A percentile compares a stretch with the other conserved stretches of the same genome.
Conservation (phyloP, 2,888 invertebrate species). For the Drosophila putrida region DNA sequence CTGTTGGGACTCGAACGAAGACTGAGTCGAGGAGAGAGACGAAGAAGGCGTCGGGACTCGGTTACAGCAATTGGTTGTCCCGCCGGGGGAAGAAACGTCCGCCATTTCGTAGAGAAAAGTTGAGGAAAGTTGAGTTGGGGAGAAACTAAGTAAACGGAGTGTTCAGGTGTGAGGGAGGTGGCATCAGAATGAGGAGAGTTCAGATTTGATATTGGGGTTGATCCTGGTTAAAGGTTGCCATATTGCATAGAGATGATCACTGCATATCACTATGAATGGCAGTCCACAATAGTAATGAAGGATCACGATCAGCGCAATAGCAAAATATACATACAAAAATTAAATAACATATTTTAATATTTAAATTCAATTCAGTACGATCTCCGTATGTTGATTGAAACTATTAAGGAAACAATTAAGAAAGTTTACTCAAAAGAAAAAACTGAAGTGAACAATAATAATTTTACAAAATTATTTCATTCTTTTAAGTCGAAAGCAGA, state of each 20-base stretch:
- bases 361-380: no score
- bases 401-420: no score
- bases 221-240: slow-evolving; percentile 8
- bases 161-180: slow-evolving; percentile 40
- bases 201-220: slow-evolving; percentile 9
- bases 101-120: not conserved
- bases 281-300: no score
- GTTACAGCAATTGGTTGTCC: not conserved
- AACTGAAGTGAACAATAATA: no score
- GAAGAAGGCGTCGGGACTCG: not conserved
- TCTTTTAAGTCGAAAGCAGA: no score
- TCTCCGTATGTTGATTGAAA: no score
- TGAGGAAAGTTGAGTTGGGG: not conserved
- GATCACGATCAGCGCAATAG: no score
- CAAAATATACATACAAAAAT: no score
- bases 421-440: no score
- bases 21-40: not conserved
- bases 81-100: slow-evolving; percentile 1
- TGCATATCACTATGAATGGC: not conserved
- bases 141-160: slow-evolving; percentile 6
- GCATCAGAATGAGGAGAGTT: not conserved
- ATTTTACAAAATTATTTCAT: no score
- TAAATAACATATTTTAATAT: no score
- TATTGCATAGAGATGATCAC: not conserved
- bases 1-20: slow-evolving; percentile 30